Evolutionary conservation across 2,888 invertebrate genomes (phyloP), one percentile per base, ranked within the genome.

Genomic region (Papilio gigon): DNA sequence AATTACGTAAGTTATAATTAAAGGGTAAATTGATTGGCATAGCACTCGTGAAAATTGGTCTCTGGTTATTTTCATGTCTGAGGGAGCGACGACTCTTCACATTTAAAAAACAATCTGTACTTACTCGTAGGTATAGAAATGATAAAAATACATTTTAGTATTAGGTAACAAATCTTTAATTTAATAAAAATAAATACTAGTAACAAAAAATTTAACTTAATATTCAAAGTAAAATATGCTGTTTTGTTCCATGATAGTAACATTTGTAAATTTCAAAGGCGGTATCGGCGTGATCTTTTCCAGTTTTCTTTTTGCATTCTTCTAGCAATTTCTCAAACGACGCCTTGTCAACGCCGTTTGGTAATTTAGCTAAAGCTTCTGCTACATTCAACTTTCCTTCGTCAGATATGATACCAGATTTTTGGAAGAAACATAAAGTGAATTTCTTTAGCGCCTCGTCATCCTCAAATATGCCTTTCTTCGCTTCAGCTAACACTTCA

Each of bases 211-310:
- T 27, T 73, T 65, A 30, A 75, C 59, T 47, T 25, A 22, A 25
- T 11, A 56, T 37, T 65, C 14, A 65, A 42, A 65, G 40, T 2
- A 62, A 56, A 25, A 67, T 62, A 42, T 88, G 89, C 14, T 84
- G 82, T 53, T 90, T 90, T 0, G 88, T 83, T 1, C 83, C 85
- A 0, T 80, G 73, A 40, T 87, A 82, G 68, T 90, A 90, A 71
- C 93, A 93, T 75, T 92, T 92, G 65, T 85, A 88, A 9, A 87
- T 84, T 73, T 90, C 83, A 47, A 82, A 90, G 0, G 89, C 88
- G 0, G 84, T 89, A 4, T 92, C 91, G 1, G 86, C 84, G 0
- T 84, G 76, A 11, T 87, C 84, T 63, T 83, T 85, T 1, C 90
- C 92, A 25, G 79, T 82, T 64, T 87, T 85, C 8, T 72, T 80